Percentiles rank a stretch among this genome's conserved stretches.
These are phyloP conservation scores for Copidosoma aretas DNA, from an alignment of 2,888 invertebrate genomes.

Conservation along the genomic window DNA sequence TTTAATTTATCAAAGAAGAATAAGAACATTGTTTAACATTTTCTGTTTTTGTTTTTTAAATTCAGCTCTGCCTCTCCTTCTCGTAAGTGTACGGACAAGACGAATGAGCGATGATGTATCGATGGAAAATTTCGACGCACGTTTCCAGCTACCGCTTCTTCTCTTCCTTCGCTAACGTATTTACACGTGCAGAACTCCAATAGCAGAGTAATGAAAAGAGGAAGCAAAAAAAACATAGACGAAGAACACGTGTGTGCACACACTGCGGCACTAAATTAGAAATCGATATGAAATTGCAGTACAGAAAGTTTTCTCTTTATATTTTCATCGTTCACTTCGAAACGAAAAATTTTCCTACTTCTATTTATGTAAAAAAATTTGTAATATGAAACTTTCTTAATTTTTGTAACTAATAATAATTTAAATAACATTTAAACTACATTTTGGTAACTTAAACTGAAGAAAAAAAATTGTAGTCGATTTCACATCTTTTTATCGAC, in stretches of 20 bases:
- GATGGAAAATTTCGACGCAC: neutral
- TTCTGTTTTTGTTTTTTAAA: neutral
- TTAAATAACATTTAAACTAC: too few species aligned
- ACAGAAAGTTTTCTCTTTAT: neutral
- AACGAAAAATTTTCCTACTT: too few species aligned
- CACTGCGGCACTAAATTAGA: neutral
- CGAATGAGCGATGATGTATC: neutral
- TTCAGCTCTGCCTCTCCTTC: too few species aligned
- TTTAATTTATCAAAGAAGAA: too few species aligned
- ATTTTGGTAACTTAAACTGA: too few species aligned
- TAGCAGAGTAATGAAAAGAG: constrained; percentile 1
- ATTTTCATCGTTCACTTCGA: too few species aligned
- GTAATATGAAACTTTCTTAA: too few species aligned
- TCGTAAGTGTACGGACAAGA: neutral
- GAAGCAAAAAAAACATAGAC: neutral
- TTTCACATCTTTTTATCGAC: too few species aligned
- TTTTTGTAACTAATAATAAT: too few species aligned
- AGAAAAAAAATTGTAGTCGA: too few species aligned
- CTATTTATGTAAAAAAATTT: too few species aligned
- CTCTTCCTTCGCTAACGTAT: neutral
- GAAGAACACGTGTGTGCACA: neutral
- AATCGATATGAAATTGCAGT: neutral
- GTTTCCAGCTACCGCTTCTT: neutral
- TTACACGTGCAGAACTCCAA: constrained; percentile 13
- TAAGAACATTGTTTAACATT: neutral